phyloP scores from a whole-genome alignment of 2,113 vertebrate genomes.

The Planiliza haematocheilus region DNA sequence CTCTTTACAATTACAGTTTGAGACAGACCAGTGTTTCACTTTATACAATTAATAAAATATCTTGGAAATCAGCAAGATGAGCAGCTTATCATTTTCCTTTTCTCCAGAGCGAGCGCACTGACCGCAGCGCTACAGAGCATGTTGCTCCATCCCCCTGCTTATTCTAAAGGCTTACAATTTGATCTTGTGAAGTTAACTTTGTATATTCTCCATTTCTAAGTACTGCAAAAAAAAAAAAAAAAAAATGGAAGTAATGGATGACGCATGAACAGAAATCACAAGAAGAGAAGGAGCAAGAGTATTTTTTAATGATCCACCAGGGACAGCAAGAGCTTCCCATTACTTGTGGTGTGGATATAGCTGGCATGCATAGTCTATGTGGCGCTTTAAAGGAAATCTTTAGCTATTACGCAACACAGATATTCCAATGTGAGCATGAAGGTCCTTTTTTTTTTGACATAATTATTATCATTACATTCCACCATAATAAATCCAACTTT shows the following conservation, averaged over 20 bases:
- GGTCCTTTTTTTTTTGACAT: neutral
- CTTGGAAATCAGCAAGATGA: constrained; percentile 39
- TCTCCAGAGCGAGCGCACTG: neutral
- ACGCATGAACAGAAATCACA: constrained; percentile 5
- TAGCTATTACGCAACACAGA: neutral
- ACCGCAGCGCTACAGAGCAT: constrained; percentile 3
- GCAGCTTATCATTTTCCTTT: constrained; percentile 34
- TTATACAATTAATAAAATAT: constrained; percentile 51
- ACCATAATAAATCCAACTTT: too few species aligned
- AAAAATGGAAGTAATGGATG: neutral
- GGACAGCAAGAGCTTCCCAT: neutral
- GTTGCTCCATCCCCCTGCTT: constrained; percentile 9
- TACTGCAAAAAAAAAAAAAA: neutral
- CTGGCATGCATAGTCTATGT: neutral
- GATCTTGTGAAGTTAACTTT: constrained; percentile 14
- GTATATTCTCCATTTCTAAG: neutral
- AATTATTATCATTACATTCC: neutral
- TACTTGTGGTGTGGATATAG: neutral
- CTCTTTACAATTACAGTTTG: constrained; percentile 28
- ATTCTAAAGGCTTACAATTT: constrained; percentile 13
- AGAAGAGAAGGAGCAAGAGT: constrained; percentile 1
- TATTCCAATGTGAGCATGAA: constrained; percentile 1
- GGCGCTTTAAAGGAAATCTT: constrained; percentile 4
- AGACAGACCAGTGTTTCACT: constrained; percentile 23
- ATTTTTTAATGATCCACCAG: constrained; percentile 16